These are phyloP conservation scores for Nasalis larvatus DNA, from an alignment of 2,113 vertebrate genomes.

Conservation along the genomic window DNA sequence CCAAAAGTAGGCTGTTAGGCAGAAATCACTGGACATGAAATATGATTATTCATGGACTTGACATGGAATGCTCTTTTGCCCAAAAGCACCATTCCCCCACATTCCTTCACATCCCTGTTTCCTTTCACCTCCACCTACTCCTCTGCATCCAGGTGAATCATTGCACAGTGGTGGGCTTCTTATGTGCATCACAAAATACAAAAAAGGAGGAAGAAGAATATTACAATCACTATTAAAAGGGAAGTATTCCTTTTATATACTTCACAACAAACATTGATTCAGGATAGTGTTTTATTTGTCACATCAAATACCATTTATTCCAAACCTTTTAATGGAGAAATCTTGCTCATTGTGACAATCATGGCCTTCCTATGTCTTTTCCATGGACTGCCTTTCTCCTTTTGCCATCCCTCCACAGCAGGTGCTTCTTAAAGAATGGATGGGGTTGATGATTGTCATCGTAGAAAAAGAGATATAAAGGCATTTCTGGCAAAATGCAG, in stretches of 20 bases:
- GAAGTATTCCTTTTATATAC: background rate
- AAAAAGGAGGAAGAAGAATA: background rate
- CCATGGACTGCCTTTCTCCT: accelerated
- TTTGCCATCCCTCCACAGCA: background rate
- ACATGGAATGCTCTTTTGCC: background rate
- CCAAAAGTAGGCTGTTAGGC: background rate
- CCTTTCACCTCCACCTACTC: background rate
- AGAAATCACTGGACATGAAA: background rate
- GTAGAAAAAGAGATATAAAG: background rate
- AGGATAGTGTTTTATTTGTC: background rate
- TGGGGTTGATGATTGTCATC: background rate
- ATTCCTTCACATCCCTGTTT: background rate
- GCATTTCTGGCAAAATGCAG: background rate
- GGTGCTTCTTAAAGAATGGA: background rate
- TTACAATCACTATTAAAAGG: background rate
- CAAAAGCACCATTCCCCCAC: background rate
- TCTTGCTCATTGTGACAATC: background rate
- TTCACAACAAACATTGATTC: slow-evolving; percentile 6
- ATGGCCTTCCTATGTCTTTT: background rate
- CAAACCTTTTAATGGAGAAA: background rate
- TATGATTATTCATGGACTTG: background rate
- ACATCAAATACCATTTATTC: background rate
- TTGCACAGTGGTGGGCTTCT: background rate
- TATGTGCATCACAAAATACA: background rate
- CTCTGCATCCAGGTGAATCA: background rate